phyloP scores from a whole-genome alignment of 1,140 invertebrate genomes.

The Gerris buenoi region DNA sequence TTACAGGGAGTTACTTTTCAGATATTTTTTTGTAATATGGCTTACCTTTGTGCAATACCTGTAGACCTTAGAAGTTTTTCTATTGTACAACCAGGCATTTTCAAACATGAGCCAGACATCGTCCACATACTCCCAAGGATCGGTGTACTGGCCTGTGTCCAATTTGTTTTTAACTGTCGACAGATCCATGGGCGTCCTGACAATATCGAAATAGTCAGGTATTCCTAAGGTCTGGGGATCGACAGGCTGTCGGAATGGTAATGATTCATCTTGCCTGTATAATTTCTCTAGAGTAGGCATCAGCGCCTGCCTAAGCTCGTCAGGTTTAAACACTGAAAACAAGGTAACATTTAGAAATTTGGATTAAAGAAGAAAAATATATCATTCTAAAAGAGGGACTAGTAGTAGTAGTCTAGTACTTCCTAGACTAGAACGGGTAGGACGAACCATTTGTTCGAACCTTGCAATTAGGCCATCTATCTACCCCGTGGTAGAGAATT shows the following conservation, averaged over 20 bases:
- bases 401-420: too few relatives aligned
- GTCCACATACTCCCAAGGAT: constrained; percentile 98
- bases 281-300: constrained; percentile 92
- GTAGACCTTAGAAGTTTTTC: constrained; percentile 94
- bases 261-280: constrained; percentile 82
- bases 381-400: too few relatives aligned
- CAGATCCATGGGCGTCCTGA: constrained; percentile 96
- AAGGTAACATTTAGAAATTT: too few relatives aligned
- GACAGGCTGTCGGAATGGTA: constrained; percentile 91
- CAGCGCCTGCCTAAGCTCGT: constrained; percentile 79
- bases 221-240: constrained; percentile 77
- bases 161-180: constrained; percentile 90
- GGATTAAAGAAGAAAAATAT: too few relatives aligned
- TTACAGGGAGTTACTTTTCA: too few relatives aligned
- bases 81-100: constrained; percentile 98
- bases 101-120: constrained; percentile 99
- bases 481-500: too few relatives aligned
- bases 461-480: too few relatives aligned
- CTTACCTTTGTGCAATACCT: constrained; percentile 93
- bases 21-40: too few relatives aligned
- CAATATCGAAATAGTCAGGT: constrained; percentile 96
- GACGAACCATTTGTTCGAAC: too few relatives aligned
- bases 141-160: constrained; percentile 83
- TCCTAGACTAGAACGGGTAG: too few relatives aligned
- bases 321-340: constrained; percentile 70